These are phyloP conservation scores for Emmelina monodactyla DNA, from an alignment of 2,888 invertebrate species.

Conservation along the genomic window DNA sequence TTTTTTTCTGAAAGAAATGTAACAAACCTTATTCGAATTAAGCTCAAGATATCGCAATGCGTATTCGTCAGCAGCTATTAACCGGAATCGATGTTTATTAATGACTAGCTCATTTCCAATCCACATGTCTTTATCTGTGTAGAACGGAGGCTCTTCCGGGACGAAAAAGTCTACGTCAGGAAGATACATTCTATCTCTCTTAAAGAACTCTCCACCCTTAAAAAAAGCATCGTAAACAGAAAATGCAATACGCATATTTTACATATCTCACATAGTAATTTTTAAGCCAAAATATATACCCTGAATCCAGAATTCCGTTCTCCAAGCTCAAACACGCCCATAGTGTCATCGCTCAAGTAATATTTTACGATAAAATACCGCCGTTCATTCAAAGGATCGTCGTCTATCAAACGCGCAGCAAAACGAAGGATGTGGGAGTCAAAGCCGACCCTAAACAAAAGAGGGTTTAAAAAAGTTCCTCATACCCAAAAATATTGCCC, in stretches of 20 bases:
- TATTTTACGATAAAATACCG: slow-evolving; percentile 84
- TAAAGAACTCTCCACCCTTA: slow-evolving; percentile 71
- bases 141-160: slow-evolving; percentile 76
- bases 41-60: slow-evolving; percentile 88
- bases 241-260: neutral
- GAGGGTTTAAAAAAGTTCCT: too few relatives aligned
- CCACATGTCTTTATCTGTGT: slow-evolving; percentile 82
- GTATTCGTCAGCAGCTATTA: slow-evolving; percentile 86
- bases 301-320: slow-evolving; percentile 74
- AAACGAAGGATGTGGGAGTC: slow-evolving; percentile 83
- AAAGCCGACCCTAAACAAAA: slow-evolving; percentile 72
- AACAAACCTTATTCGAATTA: slow-evolving; percentile 77
- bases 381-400: slow-evolving; percentile 68
- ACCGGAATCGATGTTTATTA: slow-evolving; percentile 79
- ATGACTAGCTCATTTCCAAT: slow-evolving; percentile 82
- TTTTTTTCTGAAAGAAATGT: too few relatives aligned
- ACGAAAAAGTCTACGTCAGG: slow-evolving; percentile 77
- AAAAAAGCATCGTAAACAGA: neutral
- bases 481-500: neutral
- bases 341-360: slow-evolving; percentile 82
- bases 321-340: slow-evolving; percentile 81
- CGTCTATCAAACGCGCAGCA: slow-evolving; percentile 77
- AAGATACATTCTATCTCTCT: slow-evolving; percentile 73
- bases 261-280: neutral
- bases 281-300: slow-evolving; percentile 22